phyloP scores from a whole-genome alignment of 23 tunicate species.

The Corella eumyota region DNA sequence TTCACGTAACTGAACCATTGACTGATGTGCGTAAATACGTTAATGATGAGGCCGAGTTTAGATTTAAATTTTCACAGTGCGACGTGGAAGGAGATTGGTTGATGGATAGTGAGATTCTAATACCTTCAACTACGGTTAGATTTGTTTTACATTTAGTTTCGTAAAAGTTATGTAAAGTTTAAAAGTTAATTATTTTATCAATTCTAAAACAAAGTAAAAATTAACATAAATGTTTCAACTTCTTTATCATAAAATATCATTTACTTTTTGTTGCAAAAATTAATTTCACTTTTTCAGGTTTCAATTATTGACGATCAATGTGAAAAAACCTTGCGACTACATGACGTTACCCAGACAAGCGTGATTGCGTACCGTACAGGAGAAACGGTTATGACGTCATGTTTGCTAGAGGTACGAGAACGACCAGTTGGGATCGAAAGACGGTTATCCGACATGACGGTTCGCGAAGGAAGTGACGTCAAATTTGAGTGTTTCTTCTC shows the following conservation, averaged over 20 bases:
- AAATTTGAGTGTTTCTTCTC: constrained; percentile 29
- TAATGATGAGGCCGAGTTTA: constrained; percentile 33
- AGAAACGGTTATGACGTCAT: constrained; percentile 22
- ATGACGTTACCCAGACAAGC: constrained; percentile 12
- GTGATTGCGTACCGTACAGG: constrained; percentile 22
- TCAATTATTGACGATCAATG: constrained; percentile 5
- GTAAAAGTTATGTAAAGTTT: too few species aligned
- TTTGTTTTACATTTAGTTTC: too few species aligned
- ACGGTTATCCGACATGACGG: constrained; percentile 27
- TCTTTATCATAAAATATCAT: neutral
- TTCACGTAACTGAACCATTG: constrained; percentile 8
- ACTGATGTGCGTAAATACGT: constrained; percentile 19
- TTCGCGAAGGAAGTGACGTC: constrained; percentile 25
- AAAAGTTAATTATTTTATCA: too few species aligned
- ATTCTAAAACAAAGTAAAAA: too few species aligned
- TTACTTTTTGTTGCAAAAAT: neutral
- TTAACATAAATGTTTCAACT: too few species aligned
- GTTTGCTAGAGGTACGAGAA: constrained; percentile 30
- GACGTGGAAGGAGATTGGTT: constrained; percentile 57
- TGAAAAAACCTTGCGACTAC: constrained; percentile 6
- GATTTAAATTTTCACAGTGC: constrained; percentile 10
- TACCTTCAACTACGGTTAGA: constrained; percentile 4
- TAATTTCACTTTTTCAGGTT: constrained; percentile 13
- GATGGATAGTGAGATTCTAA: constrained; percentile 24
- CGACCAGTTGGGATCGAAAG: constrained; percentile 45